A percentile compares a stretch with the other conserved stretches of the same genome.
Conservation (phyloP, 2,888 invertebrate genomes). For the Steromphala cineraria region DNA sequence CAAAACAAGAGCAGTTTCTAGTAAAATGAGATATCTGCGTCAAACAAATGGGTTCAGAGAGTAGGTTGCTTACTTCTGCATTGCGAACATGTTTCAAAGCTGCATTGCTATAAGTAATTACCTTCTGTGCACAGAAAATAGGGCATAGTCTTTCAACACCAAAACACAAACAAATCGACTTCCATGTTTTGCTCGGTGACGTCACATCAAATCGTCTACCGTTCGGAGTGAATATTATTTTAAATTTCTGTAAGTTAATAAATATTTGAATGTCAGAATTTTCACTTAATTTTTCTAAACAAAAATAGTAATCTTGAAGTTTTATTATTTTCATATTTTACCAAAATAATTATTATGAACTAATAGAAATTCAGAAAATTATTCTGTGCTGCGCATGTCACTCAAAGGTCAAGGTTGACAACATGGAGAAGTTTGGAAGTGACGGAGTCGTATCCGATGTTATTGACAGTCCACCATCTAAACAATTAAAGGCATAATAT, state of each 20-base stretch:
- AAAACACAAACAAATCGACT: slow-evolving; percentile 25
- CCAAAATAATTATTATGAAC: no score
- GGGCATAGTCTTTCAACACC: background rate
- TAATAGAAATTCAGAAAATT: no score
- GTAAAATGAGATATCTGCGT: background rate
- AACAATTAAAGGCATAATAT: slow-evolving; percentile 23
- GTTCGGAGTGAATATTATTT: no score
- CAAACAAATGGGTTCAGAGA: background rate
- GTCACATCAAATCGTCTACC: background rate
- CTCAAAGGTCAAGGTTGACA: background rate
- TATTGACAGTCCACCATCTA: slow-evolving; percentile 31
- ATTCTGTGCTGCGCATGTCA: no score
- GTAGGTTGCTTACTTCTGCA: background rate
- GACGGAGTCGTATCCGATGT: slow-evolving; percentile 36
- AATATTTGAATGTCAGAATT: no score
- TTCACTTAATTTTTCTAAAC: no score
- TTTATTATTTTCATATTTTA: no score
- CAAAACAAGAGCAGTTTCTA: background rate
- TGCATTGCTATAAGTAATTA: background rate
- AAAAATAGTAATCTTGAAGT: no score
- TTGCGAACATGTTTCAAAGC: background rate
- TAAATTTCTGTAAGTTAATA: no score
- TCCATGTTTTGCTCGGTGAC: slow-evolving; percentile 19
- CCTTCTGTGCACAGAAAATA: background rate
- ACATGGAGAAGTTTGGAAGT: slow-evolving; percentile 23